A percentile compares a stretch with the other conserved stretches of the same genome.
Conservation (phyloP, 23 tunicate genomes). For the Trididemnum clinides region DNA sequence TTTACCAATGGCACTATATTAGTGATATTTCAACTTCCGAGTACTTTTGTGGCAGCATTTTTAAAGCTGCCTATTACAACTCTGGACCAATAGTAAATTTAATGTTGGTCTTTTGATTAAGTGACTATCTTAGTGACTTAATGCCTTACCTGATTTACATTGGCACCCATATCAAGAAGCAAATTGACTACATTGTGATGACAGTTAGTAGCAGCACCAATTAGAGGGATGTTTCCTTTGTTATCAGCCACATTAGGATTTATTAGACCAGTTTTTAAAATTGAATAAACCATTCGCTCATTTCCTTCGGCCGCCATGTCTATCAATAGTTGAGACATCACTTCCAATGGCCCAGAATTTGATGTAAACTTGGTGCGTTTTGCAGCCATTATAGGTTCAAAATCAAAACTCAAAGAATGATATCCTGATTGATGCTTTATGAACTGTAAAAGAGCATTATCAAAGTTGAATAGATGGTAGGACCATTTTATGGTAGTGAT, state of each 20-base stretch:
- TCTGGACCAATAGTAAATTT: no score
- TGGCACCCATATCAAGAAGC: constrained; percentile 88
- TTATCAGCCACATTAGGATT: constrained; percentile 76
- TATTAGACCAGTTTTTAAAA: constrained; percentile 75
- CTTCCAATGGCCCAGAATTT: constrained; percentile 55
- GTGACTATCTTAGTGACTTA: no score
- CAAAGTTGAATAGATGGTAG: no score
- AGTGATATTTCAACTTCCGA: no score
- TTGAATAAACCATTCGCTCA: constrained; percentile 51
- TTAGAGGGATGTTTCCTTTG: constrained; percentile 53
- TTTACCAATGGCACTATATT: no score
- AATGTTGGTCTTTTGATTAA: no score
- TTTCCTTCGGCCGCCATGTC: constrained; percentile 58
- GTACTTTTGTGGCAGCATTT: no score
- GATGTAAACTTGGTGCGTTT: constrained; percentile 26
- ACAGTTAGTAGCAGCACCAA: constrained; percentile 82
- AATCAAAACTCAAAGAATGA: constrained; percentile 4
- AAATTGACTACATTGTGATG: constrained; percentile 76
- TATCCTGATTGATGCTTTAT: constrained; percentile 50
- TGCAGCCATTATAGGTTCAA: neutral
- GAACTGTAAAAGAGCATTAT: constrained; percentile 34
- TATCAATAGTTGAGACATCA: constrained; percentile 49
- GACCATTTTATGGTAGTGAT: no score
- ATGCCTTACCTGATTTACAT: constrained; percentile 75
- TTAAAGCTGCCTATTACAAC: no score